Base-by-base conservation (phyloP, 1,140 invertebrate genomes). In the Phortica variegata region DNA sequence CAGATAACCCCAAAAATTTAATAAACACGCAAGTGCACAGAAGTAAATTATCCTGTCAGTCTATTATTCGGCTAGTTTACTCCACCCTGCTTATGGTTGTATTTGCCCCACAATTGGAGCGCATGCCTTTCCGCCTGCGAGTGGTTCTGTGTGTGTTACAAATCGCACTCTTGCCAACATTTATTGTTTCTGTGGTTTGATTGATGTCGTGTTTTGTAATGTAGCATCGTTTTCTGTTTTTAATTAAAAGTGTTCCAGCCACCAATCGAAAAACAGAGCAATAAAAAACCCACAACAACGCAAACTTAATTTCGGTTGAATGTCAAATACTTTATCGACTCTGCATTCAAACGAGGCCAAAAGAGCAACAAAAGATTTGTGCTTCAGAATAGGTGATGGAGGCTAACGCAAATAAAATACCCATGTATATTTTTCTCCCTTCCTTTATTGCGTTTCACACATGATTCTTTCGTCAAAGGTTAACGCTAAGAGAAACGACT, bases 21-120 rank as follows among this genome's bases (percentile, higher is more conserved):
- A 68, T 68, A 68, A 68, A 68, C 63, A 68, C 63, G 63, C 63
- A 68, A 68, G 60, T 68, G 65, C 58, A 68, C 54, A 63, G 63
- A 68, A 68, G 63, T 68, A 58, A 68, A 68, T 68, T 68, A 58
- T 68, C 51, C 63, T 56, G 65, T 53, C 63, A 68, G 63, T 69
- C 63, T 58, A 68, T 66, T 60, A 66, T 68, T 56, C 56, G 36
- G 37, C 39, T 32, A 43, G 38, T 31, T 44, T 49, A 29, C 34
- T 10, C 19, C 26, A n/a, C 31, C 18, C 23, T 19, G 31, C 10
- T 43, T 43, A n/a, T n/a, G n/a, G n/a, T n/a, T n/a, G n/a, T n/a
- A n/a, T 9, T 17, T 46, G 15, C 15, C 44, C 15, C 29, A n/a
- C n/a, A n/a, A n/a, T 32, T 23, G 34, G 17, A 16, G 31, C 46